A percentile compares a stretch with the other conserved stretches of the same genome.
These are phyloP conservation scores for Cyprinella venusta DNA, from an alignment of 2,797 vertebrate species.

Conservation along the genomic window DNA sequence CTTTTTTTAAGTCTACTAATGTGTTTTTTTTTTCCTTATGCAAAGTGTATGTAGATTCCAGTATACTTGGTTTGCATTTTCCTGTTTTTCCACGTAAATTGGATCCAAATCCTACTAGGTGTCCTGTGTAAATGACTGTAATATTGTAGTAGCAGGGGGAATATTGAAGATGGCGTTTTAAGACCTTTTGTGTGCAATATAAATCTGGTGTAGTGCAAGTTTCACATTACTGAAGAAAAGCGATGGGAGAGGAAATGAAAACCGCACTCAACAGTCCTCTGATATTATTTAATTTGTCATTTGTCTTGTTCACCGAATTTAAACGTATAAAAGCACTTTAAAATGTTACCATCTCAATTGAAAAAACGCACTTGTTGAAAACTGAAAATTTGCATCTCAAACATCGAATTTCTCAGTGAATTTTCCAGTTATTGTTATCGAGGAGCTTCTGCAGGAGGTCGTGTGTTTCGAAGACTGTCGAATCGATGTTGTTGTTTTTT, in stretches of 20 bases:
- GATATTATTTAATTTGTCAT: slow-evolving; percentile 25
- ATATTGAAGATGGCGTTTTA: slow-evolving; percentile 43
- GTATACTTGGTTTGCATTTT: slow-evolving; percentile 23
- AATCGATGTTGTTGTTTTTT: slow-evolving; percentile 4
- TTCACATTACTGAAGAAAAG: slow-evolving; percentile 36
- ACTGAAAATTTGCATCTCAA: slow-evolving; percentile 48
- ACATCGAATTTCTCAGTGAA: slow-evolving; percentile 32
- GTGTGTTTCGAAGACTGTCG: slow-evolving; percentile 26
- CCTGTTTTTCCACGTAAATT: slow-evolving; percentile 26
- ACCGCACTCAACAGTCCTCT: slow-evolving; percentile 39
- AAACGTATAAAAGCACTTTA: slow-evolving; percentile 62
- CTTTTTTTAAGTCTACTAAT: slow-evolving; percentile 29
- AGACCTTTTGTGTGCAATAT: slow-evolving; percentile 60
- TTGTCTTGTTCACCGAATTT: slow-evolving; percentile 11
- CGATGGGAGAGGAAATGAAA: neutral
- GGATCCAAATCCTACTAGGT: slow-evolving; percentile 32
- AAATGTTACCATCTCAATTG: slow-evolving; percentile 56
- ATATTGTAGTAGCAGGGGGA: slow-evolving; percentile 45
- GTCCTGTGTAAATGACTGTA: slow-evolving; percentile 48
- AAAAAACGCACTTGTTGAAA: slow-evolving; percentile 42
- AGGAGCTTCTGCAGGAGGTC: slow-evolving; percentile 40
- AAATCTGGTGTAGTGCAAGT: slow-evolving; percentile 45
- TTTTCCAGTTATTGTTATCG: slow-evolving; percentile 46
- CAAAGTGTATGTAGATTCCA: slow-evolving; percentile 23
- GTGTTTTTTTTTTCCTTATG: slow-evolving; percentile 12